Percentiles rank a stretch among this genome's conserved stretches.
Evolutionary conservation across 2,888 invertebrate species (phyloP).

Genomic region (Thymelicus lineola): DNA sequence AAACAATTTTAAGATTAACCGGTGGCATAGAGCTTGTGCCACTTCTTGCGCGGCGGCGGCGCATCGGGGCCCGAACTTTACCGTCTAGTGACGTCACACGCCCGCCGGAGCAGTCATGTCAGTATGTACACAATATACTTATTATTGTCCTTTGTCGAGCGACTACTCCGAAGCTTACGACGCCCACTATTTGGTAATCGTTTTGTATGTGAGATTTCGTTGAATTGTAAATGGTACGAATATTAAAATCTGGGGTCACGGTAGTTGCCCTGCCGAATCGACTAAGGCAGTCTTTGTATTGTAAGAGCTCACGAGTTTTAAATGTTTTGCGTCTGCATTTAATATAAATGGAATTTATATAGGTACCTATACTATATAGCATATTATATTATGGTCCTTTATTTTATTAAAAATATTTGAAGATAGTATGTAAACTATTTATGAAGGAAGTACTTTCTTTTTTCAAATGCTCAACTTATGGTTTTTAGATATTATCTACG

Average conservation of each 20-base stretch:
- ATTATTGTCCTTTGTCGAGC: conserved; percentile 46
- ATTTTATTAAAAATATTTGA: too few relatives aligned
- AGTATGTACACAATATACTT: conserved; percentile 60
- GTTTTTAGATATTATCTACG: background rate
- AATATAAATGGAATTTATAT: too few relatives aligned
- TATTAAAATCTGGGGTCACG: conserved; percentile 2
- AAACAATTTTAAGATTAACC: conserved; percentile 74
- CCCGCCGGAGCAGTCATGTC: conserved; percentile 71
- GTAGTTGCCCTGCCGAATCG: background rate
- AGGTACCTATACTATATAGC: too few relatives aligned
- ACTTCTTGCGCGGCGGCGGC: conserved; percentile 88
- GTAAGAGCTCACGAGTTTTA: background rate
- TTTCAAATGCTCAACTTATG: background rate
- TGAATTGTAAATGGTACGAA: conserved; percentile 2
- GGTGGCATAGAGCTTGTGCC: conserved; percentile 92
- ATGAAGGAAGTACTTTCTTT: background rate
- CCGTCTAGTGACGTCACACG: conserved; percentile 79
- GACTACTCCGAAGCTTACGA: conserved; percentile 18
- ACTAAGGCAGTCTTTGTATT: background rate
- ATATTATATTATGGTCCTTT: too few relatives aligned
- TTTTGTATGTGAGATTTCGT: conserved; percentile 16
- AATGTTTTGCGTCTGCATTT: too few relatives aligned
- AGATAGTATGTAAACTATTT: too few relatives aligned
- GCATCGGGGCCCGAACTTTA: conserved; percentile 76
- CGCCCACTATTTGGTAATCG: conserved; percentile 25